Base-by-base conservation (phyloP, 2,888 invertebrate species). In the Ethmia dodecea region DNA sequence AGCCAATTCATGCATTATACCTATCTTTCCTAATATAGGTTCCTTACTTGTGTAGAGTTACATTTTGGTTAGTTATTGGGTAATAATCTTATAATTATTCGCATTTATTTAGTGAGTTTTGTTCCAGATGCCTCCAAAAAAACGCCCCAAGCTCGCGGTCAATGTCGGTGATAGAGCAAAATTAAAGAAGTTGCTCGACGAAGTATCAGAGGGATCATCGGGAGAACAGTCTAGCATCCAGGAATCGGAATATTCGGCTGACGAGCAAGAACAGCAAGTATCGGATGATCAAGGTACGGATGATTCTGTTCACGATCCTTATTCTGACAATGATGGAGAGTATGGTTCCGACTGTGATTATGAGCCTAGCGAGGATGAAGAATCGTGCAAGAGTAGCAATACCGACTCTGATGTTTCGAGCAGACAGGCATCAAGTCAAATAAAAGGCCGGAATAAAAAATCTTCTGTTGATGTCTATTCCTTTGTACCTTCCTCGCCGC, bases 231-330 rank as follows among this genome's bases (percentile, higher is more conserved):
- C 3, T 8, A 26, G 28, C 14, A 15, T 14, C 9, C 14, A 28
- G 9, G 28, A 28, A 28, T 28, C 28, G 13, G 28, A 28, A 15
- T 5, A 15, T 8, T 28, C 28, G 5, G 28, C 28, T 15, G 28
- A 28, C 14, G 28, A 28, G 14, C 2, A 28, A 28, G 28, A 28
- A 13, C 14, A 28, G 5, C n/a, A 3, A 4, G 9, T 3, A 3
- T 27, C 27, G 27, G 27, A 27, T 13, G 28, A 28, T 9, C 14
- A 13, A 4, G 9, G 14, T n/a, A 14, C 28, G 28, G 28, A 14
- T 28, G 13, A 8, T 6, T 14, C 28, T 14, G 5, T 14, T 14
- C 28, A 28, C 10, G 28, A 28, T 11, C 28, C 28, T 12, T 28
- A 15, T 11, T 12, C 12, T 15, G 28, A 28, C 11, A 16, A 5